These are phyloP conservation scores for Drosophila imparisetae DNA, from an alignment of 2,888 invertebrate genomes.

Conservation along the genomic window DNA sequence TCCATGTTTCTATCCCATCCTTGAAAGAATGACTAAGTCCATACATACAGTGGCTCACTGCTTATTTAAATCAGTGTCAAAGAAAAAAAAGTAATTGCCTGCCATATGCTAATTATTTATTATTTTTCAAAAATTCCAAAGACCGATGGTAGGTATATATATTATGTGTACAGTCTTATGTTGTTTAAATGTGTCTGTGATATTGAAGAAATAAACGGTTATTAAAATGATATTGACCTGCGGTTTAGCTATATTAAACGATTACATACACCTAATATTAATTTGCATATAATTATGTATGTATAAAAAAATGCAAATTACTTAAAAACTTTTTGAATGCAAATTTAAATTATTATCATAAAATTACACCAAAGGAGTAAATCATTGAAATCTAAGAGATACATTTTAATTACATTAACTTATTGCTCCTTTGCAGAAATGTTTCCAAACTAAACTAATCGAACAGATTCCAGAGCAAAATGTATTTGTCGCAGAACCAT, in stretches of 20 bases:
- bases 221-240: not conserved
- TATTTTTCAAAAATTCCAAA: no score
- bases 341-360: not conserved
- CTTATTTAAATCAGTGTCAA: no score
- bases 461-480: not conserved
- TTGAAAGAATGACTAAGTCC: not conserved
- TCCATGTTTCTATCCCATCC: not conserved
- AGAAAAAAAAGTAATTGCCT: no score
- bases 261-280: not conserved
- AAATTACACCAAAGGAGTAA: not conserved
- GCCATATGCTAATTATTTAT: no score
- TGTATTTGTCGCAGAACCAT: slow-evolving; percentile 67
- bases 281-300: not conserved
- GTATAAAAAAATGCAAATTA: not conserved
- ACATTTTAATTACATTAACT: not conserved
- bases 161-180: not conserved
- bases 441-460: not conserved
- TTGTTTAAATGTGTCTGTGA: not conserved
- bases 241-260: not conserved
- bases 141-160: no score
- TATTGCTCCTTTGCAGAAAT: not conserved
- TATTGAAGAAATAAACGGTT: not conserved
- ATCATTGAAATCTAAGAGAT: not conserved
- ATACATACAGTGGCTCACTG: no score
- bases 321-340: not conserved